Evolutionary conservation across 2,888 invertebrate species (phyloP).

Genomic region (Megamerina dolium): DNA sequence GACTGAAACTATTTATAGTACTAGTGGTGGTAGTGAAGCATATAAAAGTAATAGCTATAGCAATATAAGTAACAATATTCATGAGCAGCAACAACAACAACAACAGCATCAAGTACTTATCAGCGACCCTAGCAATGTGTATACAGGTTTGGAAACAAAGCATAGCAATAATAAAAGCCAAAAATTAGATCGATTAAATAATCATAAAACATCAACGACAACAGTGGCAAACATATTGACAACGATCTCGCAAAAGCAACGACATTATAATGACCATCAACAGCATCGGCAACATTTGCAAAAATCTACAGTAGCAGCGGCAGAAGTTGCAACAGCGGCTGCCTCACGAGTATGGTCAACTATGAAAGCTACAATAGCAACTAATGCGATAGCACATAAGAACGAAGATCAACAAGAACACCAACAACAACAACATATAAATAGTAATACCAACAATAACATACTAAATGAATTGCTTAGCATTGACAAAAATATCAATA

Average conservation of each 20-base stretch:
- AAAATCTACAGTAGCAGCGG: slow-evolving; percentile 5
- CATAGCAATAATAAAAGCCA: not conserved
- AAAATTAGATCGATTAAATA: not conserved
- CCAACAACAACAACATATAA: not conserved
- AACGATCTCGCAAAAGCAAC: slow-evolving; percentile 2
- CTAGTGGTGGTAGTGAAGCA: no score
- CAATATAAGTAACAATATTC: slow-evolving; percentile 11
- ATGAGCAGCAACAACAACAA: not conserved
- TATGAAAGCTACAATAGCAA: not conserved
- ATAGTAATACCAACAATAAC: not conserved
- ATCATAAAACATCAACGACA: slow-evolving; percentile 4
- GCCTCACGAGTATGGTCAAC: not conserved
- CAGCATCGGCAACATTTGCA: slow-evolving; percentile 11
- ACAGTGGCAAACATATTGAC: slow-evolving; percentile 5
- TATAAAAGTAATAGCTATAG: no score
- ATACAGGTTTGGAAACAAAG: not conserved
- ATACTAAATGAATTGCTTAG: not conserved
- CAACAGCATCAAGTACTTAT: slow-evolving; percentile 26
- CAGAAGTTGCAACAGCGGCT: no score
- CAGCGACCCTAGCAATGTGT: no score
- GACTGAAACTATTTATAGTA: no score
- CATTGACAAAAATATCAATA: slow-evolving; percentile 5
- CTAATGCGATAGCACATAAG: not conserved
- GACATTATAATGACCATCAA: slow-evolving; percentile 2
- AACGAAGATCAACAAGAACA: not conserved